phyloP scores from a whole-genome alignment of 30 jellyfish, hydroid and myxozoan species.

The Aurelia aurita complex sp. Pacific region DNA sequence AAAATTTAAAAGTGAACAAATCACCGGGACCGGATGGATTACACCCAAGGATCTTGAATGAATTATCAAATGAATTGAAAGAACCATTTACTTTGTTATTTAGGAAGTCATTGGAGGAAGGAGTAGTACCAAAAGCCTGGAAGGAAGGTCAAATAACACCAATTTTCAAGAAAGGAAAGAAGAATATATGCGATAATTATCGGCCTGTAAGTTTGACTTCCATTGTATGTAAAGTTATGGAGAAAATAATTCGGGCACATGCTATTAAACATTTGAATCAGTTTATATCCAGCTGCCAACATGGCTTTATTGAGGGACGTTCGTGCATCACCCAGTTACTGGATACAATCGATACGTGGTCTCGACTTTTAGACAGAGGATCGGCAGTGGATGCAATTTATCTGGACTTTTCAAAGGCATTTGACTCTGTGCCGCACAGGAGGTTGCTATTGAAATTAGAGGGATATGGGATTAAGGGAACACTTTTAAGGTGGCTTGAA shows the following conservation, averaged over 20 bases:
- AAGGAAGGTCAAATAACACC: constrained; percentile 21
- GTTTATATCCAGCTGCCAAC: no score
- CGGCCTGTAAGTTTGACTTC: not conserved
- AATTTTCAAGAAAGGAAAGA: not conserved
- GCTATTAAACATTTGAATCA: constrained; percentile 28
- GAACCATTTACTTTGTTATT: constrained; percentile 21
- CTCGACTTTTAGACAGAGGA: constrained; percentile 39
- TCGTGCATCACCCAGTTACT: constrained; percentile 14
- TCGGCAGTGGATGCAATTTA: constrained; percentile 36
- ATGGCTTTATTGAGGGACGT: no score
- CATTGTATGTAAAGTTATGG: constrained; percentile 25
- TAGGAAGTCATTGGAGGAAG: constrained; percentile 18
- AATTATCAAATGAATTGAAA: constrained; percentile 21
- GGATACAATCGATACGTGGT: constrained; percentile 47
- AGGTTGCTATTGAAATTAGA: constrained; percentile 29
- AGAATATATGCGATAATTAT: no score
- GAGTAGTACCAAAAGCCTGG: constrained; percentile 39
- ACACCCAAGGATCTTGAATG: constrained; percentile 30
- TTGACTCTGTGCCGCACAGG: constrained; percentile 6
- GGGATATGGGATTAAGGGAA: constrained; percentile 41
- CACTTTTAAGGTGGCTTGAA: constrained; percentile 24
- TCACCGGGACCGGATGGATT: constrained; percentile 52
- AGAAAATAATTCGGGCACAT: constrained; percentile 21
- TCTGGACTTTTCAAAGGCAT: not conserved
- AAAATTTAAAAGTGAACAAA: constrained; percentile 18